Conservation (phyloP, 2,113 vertebrate species). For the Scopus umbretta region DNA sequence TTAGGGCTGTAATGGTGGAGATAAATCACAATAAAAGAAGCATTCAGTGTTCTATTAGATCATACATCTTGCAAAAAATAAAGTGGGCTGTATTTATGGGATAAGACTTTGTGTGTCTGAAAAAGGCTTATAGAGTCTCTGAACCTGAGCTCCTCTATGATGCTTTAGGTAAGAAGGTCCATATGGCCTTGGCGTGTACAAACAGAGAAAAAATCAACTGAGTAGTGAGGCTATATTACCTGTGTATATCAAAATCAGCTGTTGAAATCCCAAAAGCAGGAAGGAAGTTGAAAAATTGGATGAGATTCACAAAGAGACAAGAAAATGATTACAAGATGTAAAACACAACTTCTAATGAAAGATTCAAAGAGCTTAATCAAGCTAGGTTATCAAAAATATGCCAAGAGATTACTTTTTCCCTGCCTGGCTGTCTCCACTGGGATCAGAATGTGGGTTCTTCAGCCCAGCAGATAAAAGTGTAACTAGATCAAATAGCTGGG, state of each 20-base stretch:
- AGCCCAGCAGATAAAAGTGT: neutral
- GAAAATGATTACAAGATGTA: neutral
- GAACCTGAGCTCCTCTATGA: neutral
- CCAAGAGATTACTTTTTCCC: neutral
- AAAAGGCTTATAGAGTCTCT: neutral
- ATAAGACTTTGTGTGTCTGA: neutral
- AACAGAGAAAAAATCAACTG: neutral
- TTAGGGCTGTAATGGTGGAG: neutral
- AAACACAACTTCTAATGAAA: neutral
- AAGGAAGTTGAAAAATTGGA: neutral
- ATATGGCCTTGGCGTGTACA: neutral
- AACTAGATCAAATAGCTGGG: neutral
- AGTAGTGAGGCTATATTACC: neutral
- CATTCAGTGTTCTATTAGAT: neutral
- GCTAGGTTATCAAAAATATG: neutral
- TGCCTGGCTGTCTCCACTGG: neutral
- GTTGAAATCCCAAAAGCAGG: neutral
- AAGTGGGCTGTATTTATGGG: neutral
- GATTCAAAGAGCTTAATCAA: neutral
- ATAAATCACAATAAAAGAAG: constrained; percentile 26
- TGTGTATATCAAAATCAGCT: neutral
- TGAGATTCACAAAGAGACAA: neutral
- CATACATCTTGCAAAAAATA: neutral
- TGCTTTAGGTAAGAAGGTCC: neutral
- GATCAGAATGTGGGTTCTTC: neutral